Evolutionary conservation across 2,888 invertebrate species (phyloP), one percentile per base, ranked within the genome.

Genomic region (Lasius platythorax): DNA sequence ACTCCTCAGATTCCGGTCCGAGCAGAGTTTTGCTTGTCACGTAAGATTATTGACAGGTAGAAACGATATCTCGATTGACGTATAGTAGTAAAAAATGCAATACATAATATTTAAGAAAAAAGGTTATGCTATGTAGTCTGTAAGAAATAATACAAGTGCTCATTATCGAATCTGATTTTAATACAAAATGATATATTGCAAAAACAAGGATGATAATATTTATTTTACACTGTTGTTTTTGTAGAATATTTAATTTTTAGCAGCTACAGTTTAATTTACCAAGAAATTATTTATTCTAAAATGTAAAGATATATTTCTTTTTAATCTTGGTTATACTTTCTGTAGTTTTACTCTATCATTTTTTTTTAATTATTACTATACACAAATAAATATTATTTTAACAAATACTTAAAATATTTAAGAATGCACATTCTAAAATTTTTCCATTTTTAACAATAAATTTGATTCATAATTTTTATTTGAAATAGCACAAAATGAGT

Each of bases 21-120:
- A 18, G 50, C 72, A 58, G 33, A 12, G 33, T 61, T 46, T 61
- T 12, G 58, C 30, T 15, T n/a, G 67, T 78, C 58, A 58, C 46
- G 43, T 43, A n/a, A 33, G 18, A 40, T 68, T 68, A 40, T 68
- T 78, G 40, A 28, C 56, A 23, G 40, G 5, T 28, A n/a, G 15
- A 9, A 46, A 15, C 2, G 33, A 33, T 46, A 30, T 23, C 46
- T 64, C 33, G 23, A 61, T 18, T 58, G 28, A 2, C 15, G 28
- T 3, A 6, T n/a, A n/a, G 30, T 37, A 37, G 23, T 30, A 8
- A 37, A 23, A 43, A 37, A 66, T 11, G 23, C 4, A 46, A 30
- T 30, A 8, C 18, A 18, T 30, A 3, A 15, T 15, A 63, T 46
- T 63, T 30, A 30, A 9, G 46, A 75, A 74, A 63, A 30, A n/a